These are phyloP conservation scores for Hesperophylax magnus DNA, from an alignment of 1,140 invertebrate species.

Conservation along the genomic window DNA sequence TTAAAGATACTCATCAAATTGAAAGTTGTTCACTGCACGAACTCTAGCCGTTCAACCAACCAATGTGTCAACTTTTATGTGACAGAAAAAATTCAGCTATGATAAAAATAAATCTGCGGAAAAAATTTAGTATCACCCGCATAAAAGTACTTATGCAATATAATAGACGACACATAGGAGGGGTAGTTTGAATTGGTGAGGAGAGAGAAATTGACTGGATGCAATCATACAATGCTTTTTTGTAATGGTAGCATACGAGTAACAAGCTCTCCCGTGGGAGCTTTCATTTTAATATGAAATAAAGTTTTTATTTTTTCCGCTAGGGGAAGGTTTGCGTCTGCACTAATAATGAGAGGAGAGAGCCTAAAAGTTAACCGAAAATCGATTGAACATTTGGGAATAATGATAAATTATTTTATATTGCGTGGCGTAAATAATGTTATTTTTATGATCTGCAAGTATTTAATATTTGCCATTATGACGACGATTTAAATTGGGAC, in stretches of 20 bases:
- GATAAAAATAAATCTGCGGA: background rate
- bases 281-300: background rate
- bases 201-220: slow-evolving; percentile 46
- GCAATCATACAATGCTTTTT: slow-evolving; percentile 54
- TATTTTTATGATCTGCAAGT: too few species aligned
- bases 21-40: too few species aligned
- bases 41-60: too few species aligned
- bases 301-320: slow-evolving; percentile 18
- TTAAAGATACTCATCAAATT: too few species aligned
- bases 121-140: slow-evolving; percentile 7
- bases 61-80: slow-evolving; percentile 13
- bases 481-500: too few species aligned
- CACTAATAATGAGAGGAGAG: slow-evolving; percentile 18
- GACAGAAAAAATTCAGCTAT: background rate
- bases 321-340: slow-evolving; percentile 32
- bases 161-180: background rate
- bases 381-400: slow-evolving; percentile 13
- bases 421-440: background rate
- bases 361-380: background rate
- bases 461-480: too few species aligned
- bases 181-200: background rate
- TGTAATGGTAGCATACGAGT: slow-evolving; percentile 46
- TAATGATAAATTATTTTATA: background rate
- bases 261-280: slow-evolving; percentile 42
- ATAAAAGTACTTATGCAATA: background rate